Evolutionary conservation across 1,140 invertebrate genomes (phyloP), one percentile per base, ranked within the genome.

Genomic region (Bombus difficillimus): DNA sequence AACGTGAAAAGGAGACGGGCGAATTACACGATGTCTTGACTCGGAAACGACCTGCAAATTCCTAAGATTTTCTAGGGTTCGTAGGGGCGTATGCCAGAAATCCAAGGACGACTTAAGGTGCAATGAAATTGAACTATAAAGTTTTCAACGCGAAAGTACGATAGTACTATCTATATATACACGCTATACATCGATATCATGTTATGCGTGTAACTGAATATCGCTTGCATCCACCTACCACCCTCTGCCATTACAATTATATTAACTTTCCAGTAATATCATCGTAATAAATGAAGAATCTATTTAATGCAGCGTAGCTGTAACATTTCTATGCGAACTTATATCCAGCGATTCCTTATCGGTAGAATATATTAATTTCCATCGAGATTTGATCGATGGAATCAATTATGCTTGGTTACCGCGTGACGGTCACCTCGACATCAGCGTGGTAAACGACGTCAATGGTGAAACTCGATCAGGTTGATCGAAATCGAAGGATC

Each of bases 401-500:
- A 22, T 18, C 1, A 15, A 39, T 39, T 12, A 25, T 53, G 47
- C 47, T 53, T 53, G 18, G 47, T 22, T 53, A 53, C 18, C 47
- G 47, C 47, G 47, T 22, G 18, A 53, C 47, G 47, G 18, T 18
- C 18, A 53, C 47, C 47, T 22, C 18, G 18, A 53, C 18, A 53
- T 12, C 59, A 62, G 13, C 59, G 59, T 1, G 28, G 12, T 62
- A n/a, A 62, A 34, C 43, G 12, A 15, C 12, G 18, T 37, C 25
- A 18, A 5, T 28, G 13, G 10, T 37, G 18, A 57, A 32, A 75
- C 6, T 53, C 73, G 73, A 75, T 73, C 71, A 47, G 34, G 1
- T 53, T 53, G 69, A 15, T 83, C 57, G 74, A 79, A 64, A 69
- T 57, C n/a, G 66, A 72, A 62, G 15, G 43, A 85, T 85, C 57